These are phyloP conservation scores for Venusia cambrica DNA, from an alignment of 2,888 invertebrate species.

Conservation along the genomic window DNA sequence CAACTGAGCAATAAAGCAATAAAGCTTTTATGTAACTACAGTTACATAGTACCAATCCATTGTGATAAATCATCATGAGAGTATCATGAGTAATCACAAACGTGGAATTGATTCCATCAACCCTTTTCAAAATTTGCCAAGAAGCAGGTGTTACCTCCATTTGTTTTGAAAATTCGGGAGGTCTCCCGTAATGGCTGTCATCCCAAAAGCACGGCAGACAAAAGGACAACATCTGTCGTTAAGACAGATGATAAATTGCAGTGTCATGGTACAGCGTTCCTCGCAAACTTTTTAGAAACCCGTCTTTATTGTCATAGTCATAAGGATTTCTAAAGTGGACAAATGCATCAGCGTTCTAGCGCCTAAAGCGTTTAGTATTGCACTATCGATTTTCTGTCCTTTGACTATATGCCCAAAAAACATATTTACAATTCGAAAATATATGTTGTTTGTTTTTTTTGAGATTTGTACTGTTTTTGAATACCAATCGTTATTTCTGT, in stretches of 20 bases:
- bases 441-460: constrained; percentile 4
- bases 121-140: constrained; percentile 18
- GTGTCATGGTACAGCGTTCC: constrained; percentile 30
- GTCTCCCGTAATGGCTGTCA: constrained; percentile 22
- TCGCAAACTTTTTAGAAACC: not conserved
- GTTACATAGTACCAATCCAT: too few species aligned
- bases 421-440: constrained; percentile 19
- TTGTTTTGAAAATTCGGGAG: too few species aligned
- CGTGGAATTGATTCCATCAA: too few species aligned
- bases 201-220: constrained; percentile 36
- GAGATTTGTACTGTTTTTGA: constrained; percentile 1
- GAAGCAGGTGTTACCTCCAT: too few species aligned
- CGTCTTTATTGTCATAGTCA: constrained; percentile 2
- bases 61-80: too few species aligned
- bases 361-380: constrained; percentile 15
- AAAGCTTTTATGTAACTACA: too few species aligned
- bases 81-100: too few species aligned
- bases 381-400: constrained; percentile 21
- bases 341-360: constrained; percentile 10
- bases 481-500: not conserved
- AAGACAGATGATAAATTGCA: constrained; percentile 56
- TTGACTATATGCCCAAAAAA: constrained; percentile 21
- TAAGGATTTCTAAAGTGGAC: constrained; percentile 1
- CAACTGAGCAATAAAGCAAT: too few species aligned
- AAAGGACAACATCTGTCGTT: constrained; percentile 56